Conservation (phyloP, 2,113 vertebrate species). For the Jaculus jaculus region DNA sequence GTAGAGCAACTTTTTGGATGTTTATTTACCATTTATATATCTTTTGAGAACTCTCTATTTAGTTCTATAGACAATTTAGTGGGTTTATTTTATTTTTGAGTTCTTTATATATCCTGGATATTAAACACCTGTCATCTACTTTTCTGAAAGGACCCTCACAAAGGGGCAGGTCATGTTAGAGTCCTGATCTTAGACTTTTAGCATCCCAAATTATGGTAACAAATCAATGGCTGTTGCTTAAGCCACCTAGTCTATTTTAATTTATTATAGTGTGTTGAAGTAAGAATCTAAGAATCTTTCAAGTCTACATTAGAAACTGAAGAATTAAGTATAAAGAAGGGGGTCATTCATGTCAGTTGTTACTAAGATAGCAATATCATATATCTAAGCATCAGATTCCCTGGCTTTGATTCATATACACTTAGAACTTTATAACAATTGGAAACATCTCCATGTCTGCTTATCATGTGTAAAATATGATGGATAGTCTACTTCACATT, state of each 20-base stretch:
- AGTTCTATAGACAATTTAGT: no score
- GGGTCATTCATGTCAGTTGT: background rate
- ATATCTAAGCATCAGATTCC: background rate
- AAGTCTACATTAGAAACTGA: background rate
- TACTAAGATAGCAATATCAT: background rate
- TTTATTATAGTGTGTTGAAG: background rate
- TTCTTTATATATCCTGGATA: no score
- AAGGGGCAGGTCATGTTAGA: background rate
- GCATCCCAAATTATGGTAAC: background rate
- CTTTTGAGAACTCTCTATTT: no score
- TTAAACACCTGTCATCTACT: no score
- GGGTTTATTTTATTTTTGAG: no score
- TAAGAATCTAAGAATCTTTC: background rate
- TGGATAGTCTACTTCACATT: background rate
- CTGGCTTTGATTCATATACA: background rate
- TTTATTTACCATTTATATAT: no score
- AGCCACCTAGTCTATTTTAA: background rate
- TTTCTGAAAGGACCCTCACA: background rate
- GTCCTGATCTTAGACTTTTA: background rate
- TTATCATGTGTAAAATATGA: constrained; percentile 7
- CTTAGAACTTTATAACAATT: background rate
- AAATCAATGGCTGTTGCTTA: background rate
- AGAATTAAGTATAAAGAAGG: background rate
- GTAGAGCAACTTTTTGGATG: no score
- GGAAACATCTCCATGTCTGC: background rate